phyloP scores from a whole-genome alignment of 2,888 invertebrate species.

The Trichogramma dendrolimi region DNA sequence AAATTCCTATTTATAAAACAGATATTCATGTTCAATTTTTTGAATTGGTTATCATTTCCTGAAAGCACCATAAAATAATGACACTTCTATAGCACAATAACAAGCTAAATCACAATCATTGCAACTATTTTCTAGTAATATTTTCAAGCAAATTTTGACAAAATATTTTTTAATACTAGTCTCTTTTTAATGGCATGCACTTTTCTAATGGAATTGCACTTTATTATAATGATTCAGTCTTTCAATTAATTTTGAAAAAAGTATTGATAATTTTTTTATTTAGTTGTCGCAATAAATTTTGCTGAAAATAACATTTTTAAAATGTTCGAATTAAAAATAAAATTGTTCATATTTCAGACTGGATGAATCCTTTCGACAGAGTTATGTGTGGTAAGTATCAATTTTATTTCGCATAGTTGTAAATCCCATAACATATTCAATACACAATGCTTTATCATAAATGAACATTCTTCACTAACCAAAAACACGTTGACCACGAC shows the following conservation, averaged over 20 bases:
- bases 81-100: slow-evolving; percentile 24
- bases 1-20: slow-evolving; percentile 13
- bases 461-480: too few relatives aligned
- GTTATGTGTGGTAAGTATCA: slow-evolving; percentile 88
- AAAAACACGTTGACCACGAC: too few relatives aligned
- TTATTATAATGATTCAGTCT: too few relatives aligned
- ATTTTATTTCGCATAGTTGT: slow-evolving; percentile 6
- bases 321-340: neutral
- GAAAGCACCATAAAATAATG: slow-evolving; percentile 20
- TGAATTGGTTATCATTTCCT: slow-evolving; percentile 12
- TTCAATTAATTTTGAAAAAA: too few relatives aligned
- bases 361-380: slow-evolving; percentile 92
- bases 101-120: slow-evolving; percentile 24
- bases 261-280: neutral
- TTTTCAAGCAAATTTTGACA: too few relatives aligned
- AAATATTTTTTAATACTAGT: too few relatives aligned
- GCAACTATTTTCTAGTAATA: slow-evolving; percentile 8
- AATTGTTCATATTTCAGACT: slow-evolving; percentile 70
- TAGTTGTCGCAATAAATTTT: neutral
- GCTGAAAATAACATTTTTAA: neutral
- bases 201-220: too few relatives aligned
- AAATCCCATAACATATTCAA: neutral
- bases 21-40: neutral
- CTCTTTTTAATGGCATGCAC: too few relatives aligned
- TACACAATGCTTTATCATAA: too few relatives aligned